These are phyloP conservation scores for Sialia sialis DNA, from an alignment of 2,113 vertebrate genomes.

Conservation along the genomic window DNA sequence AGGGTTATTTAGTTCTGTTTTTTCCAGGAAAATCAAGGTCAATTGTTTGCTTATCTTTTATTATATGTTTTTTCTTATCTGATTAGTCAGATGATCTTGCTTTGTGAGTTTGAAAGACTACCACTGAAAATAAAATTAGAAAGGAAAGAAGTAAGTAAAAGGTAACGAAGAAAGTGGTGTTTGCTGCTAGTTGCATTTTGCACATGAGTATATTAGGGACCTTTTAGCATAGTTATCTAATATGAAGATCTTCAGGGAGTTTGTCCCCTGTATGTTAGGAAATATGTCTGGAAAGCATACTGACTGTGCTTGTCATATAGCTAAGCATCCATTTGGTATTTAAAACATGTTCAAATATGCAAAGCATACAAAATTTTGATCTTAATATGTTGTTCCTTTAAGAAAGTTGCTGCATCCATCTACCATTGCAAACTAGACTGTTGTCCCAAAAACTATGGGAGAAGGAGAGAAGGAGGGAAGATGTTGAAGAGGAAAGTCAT, in stretches of 20 bases:
- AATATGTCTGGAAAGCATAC: not conserved
- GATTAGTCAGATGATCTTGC: not conserved
- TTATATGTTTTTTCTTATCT: not conserved
- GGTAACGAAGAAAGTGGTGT: not conserved
- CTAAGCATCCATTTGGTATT: not conserved
- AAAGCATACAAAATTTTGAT: not conserved
- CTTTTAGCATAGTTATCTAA: not conserved
- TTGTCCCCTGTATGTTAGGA: not conserved
- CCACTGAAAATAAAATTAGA: not conserved
- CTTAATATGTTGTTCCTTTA: not conserved
- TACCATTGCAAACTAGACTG: not conserved
- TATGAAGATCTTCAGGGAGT: not conserved
- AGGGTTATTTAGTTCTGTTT: not conserved
- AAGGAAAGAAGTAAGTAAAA: not conserved
- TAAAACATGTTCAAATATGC: not conserved
- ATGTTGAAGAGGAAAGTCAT: not conserved
- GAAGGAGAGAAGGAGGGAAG: not conserved
- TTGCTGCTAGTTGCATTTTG: not conserved
- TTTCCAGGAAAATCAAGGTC: not conserved
- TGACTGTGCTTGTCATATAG: not conserved
- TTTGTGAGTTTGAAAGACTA: not conserved
- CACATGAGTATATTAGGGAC: not conserved
- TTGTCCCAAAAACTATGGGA: not conserved
- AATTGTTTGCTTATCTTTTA: not conserved
- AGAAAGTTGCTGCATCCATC: not conserved